Base-by-base conservation (phyloP, 1,140 invertebrate species). In the Cotesia vestalis region DNA sequence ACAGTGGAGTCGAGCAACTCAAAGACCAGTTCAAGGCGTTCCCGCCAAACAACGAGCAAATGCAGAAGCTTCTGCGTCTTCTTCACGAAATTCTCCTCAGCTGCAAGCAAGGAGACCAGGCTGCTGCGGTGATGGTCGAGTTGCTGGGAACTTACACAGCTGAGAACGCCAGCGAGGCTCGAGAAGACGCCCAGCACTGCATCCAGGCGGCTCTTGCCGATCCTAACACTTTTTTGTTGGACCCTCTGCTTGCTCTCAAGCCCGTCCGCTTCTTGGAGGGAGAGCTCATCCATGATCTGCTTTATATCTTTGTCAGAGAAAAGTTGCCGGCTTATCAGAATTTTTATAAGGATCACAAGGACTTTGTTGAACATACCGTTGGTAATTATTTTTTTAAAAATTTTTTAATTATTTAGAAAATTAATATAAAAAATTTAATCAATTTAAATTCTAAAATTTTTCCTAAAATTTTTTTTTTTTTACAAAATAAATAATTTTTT, bases 101-200 rank as follows among this genome's bases (percentile, higher is more conserved):
- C 71, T 90, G 89, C 72, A 92, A 92, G 83, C 90, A 93, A 80
- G 91, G 91, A 86, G 96, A 98, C 83, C 88, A 94, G 79, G 96
- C 96, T 35, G 93, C 95, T 34, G 96, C 96, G 86, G 96, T 98
- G 1, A 98, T 99, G 96, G 94, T 98, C 73, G 96, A 98, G 85
- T 88, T 99, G 4, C 84, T 99, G 40, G 94, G 96, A 11, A 98
- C 97, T 1, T 99, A 98, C 82, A 98, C 96, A 61, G 93, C 95
- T 72, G 96, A 98, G 80, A 98, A 98, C 89, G 97, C 97, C 2
- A 96, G 96, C 51, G 95, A 97, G 78, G 97, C 97, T 0, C 90
- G 96, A 78, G 96, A 98, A 88, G 97, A 99, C 89, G 97, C 97
- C 5, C 96, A 98, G 80, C 93, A 95, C 79, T 99, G 97, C 85